These are phyloP conservation scores for Ophion obscuratus DNA, from an alignment of 2,888 invertebrate genomes.

Conservation along the genomic window DNA sequence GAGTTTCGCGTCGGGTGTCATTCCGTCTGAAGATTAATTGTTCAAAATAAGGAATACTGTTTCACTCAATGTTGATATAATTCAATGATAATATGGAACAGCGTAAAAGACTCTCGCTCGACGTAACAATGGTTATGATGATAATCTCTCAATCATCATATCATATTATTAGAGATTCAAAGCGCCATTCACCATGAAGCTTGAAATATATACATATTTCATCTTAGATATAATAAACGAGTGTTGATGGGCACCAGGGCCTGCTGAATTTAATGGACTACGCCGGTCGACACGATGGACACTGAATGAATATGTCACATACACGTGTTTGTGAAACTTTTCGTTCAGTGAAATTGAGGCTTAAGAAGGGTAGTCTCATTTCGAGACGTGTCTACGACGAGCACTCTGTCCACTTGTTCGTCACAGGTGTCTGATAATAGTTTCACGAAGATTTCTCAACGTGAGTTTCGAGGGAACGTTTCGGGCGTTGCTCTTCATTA, in stretches of 20 bases:
- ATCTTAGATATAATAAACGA: neutral
- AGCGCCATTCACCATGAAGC: neutral
- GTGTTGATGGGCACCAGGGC: neutral
- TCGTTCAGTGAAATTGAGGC: slow-evolving; percentile 11
- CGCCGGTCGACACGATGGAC: neutral
- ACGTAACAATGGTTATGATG: neutral
- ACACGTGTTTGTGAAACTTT: slow-evolving; percentile 14
- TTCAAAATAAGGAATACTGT: neutral
- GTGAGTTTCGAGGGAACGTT: neutral
- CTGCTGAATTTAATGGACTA: slow-evolving; percentile 21
- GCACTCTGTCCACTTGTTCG: neutral
- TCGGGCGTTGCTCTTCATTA: neutral
- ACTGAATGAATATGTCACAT: slow-evolving; percentile 9
- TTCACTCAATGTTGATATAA: neutral
- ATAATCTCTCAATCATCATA: neutral
- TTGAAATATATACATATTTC: neutral
- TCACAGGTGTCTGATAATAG: slow-evolving; percentile 1
- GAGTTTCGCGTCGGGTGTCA: too few relatives aligned
- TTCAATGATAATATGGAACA: neutral
- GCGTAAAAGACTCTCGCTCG: neutral
- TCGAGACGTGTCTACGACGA: neutral
- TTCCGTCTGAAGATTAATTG: neutral
- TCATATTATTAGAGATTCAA: neutral
- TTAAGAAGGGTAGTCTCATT: slow-evolving; percentile 3
- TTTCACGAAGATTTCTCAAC: neutral